Percentiles rank a stretch among this genome's conserved stretches.
These are phyloP conservation scores for Ypsolopha sequella DNA, from an alignment of 2,888 invertebrate species.

Conservation along the genomic window DNA sequence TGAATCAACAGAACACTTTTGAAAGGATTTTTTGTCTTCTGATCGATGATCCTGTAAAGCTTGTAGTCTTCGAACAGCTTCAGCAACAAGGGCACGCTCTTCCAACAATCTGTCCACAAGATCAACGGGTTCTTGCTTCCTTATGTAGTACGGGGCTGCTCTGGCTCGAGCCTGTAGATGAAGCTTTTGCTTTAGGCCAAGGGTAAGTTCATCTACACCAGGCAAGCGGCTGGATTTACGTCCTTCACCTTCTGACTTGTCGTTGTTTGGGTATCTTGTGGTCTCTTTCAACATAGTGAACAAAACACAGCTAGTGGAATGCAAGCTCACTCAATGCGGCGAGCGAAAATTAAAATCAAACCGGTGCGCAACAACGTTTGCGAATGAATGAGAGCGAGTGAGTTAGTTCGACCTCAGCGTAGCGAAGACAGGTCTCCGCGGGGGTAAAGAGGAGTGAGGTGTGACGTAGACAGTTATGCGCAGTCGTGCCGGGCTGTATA, in stretches of 20 bases:
- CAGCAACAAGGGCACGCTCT: conserved; percentile 65
- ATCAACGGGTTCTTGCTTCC: conserved; percentile 68
- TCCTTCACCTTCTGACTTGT: conserved; percentile 37
- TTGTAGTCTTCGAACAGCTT: conserved; percentile 64
- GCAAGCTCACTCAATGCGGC: conserved; percentile 1
- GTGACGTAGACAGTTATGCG: conserved; percentile 63
- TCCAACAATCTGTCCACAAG: conserved; percentile 60
- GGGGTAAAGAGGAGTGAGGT: conserved; percentile 40
- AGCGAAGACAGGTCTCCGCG: conserved; percentile 51
- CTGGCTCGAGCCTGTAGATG: conserved; percentile 63
- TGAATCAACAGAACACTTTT: conserved; percentile 64
- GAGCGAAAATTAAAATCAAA: conserved; percentile 32
- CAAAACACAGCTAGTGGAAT: conserved; percentile 10
- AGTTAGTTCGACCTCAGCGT: conserved; percentile 53
- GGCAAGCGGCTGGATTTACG: conserved; percentile 49
- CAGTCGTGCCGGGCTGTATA: conserved; percentile 70
- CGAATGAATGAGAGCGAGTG: conserved; percentile 68
- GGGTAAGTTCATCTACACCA: conserved; percentile 59
- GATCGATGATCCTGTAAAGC: conserved; percentile 8
- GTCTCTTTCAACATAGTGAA: conserved; percentile 61
- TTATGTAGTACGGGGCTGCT: conserved; percentile 64
- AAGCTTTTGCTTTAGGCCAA: conserved; percentile 66
- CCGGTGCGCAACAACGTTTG: conserved; percentile 52
- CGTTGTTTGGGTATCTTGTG: conserved; percentile 47
- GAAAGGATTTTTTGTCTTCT: conserved; percentile 62